Evolutionary conservation across 1,140 invertebrate species (phyloP).

Genomic region (Mylabris phalerata): DNA sequence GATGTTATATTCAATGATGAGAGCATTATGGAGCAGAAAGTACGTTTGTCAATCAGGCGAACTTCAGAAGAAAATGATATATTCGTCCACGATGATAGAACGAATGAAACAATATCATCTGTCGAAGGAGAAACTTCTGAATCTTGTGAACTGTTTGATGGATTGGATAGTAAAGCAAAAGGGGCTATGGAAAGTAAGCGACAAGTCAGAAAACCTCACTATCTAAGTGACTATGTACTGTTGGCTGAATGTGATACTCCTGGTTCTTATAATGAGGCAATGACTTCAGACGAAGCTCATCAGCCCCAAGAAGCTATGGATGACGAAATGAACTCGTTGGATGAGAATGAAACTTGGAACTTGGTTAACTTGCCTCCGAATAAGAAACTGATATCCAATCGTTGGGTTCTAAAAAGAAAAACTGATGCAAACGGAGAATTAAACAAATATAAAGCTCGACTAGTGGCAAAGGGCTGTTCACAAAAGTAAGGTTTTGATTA

Average conservation of each 20-base stretch:
- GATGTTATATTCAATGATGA: slow-evolving; percentile 27
- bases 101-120: no score
- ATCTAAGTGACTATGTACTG: no score
- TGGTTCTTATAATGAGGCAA: slow-evolving; percentile 10
- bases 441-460: slow-evolving; percentile 31
- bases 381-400: slow-evolving; percentile 28
- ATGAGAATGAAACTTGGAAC: slow-evolving; percentile 39
- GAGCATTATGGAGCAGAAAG: neutral
- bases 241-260: neutral
- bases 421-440: slow-evolving; percentile 9
- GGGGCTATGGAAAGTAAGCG: no score
- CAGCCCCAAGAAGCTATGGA: slow-evolving; percentile 40
- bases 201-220: neutral
- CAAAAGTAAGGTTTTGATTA: slow-evolving; percentile 30
- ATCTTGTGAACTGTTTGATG: no score
- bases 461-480: slow-evolving; percentile 30
- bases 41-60: neutral
- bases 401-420: slow-evolving; percentile 37
- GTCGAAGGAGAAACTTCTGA: no score
- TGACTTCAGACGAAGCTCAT: slow-evolving; percentile 22
- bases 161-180: no score
- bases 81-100: neutral
- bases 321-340: slow-evolving; percentile 36
- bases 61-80: neutral
- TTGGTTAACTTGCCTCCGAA: slow-evolving; percentile 27